Base-by-base conservation (phyloP, 2,113 vertebrate genomes). In the Mormoops blainvillei region DNA sequence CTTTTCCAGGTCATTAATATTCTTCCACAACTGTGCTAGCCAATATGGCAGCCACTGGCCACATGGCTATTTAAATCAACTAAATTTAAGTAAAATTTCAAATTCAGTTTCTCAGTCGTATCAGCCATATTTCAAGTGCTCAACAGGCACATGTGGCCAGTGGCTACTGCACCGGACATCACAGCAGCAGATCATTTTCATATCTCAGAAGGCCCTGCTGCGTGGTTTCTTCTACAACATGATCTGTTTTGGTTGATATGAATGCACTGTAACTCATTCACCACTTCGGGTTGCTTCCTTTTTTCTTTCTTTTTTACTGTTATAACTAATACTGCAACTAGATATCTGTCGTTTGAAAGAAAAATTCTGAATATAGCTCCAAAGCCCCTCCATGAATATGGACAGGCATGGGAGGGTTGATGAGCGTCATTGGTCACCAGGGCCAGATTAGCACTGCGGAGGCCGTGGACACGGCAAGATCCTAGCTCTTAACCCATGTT, bases 111-210 rank as follows among this genome's bases (percentile, higher is more conserved):
- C 48, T 48, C 48, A 48, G 48, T 48, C 12, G 48, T 48, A 48
- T 48, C 12, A 48, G 48, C 48, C 48, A 52, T 24, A 19, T 41
- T 65, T n/a, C 84, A n/a, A 28, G 50, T 4, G 33, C 31, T 22
- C 45, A 8, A 7, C 12, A 76, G 81, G 20, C 33, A 19, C 12
- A n/a, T 0, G 9, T 31, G 18, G 26, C 74, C 3, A 0, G n/a
- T 1, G 31, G 33, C 56, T 43, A 28, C 54, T 26, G 16, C 26
- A 1, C 56, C 24, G n/a, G n/a, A 11, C 5, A 1, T 33, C 7
- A 2, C 38, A 14, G 48, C 20, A 20, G 2, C 3, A 24, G 54
- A 4, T 13, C 56, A 70, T 33, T 19, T 22, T 56, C 18, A 0
- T 5, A 14, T 28, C 18, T 7, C n/a, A 26, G 43, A 20, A 38